phyloP scores from a whole-genome alignment of 2,797 vertebrate species.

The Mus spretus region DNA sequence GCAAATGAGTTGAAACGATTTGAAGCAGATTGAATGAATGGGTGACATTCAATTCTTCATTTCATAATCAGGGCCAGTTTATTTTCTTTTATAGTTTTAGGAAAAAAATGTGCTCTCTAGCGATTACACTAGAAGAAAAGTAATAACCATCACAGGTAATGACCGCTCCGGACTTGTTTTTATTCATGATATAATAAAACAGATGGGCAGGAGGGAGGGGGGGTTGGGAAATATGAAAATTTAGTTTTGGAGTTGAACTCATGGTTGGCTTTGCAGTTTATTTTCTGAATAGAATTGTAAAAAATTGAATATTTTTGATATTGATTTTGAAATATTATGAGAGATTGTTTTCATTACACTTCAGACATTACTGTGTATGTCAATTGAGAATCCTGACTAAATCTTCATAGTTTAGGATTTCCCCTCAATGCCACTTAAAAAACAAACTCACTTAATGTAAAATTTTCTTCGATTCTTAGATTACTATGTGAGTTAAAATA shows the following conservation, averaged over 20 bases:
- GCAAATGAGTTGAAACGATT: conserved; percentile 20
- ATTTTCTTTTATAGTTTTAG: not conserved
- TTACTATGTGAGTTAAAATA: conserved; percentile 52
- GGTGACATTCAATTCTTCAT: not conserved
- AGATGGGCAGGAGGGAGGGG: not conserved
- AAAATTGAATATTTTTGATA: conserved; percentile 28
- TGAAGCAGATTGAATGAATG: not conserved
- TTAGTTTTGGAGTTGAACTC: conserved; percentile 23
- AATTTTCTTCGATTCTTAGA: conserved; percentile 4
- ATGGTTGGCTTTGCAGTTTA: conserved; percentile 51
- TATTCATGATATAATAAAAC: not conserved
- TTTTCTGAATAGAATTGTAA: conserved; percentile 22
- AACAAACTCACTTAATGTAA: not conserved
- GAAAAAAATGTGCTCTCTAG: not conserved
- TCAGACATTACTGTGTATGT: conserved; percentile 45
- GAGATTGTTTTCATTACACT: conserved; percentile 41
- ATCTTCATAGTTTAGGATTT: conserved; percentile 16
- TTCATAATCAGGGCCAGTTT: conserved; percentile 14
- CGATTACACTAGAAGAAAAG: conserved; percentile 23
- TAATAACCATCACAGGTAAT: not conserved
- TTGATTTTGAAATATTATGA: conserved; percentile 55
- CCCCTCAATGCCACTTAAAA: not conserved
- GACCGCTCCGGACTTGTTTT: not conserved
- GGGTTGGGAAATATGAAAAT: not conserved
- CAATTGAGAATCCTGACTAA: conserved; percentile 6